Conservation (phyloP, 1,140 invertebrate species). For the Drosophila sp. region DNA sequence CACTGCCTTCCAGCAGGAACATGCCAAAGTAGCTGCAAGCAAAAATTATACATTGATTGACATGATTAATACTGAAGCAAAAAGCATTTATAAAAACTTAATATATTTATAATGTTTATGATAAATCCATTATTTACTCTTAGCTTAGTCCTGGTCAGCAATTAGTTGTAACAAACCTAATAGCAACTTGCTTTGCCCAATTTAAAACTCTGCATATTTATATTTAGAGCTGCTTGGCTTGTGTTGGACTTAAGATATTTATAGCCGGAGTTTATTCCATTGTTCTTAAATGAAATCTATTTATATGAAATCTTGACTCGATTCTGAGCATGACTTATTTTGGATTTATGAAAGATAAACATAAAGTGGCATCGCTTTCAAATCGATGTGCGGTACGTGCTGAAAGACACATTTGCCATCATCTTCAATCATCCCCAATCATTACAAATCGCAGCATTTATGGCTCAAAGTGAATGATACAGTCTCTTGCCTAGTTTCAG, state of each 20-base stretch:
- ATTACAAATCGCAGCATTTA: conserved; percentile 38
- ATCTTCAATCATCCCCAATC: conserved; percentile 58
- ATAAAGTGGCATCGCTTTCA: conserved; percentile 2
- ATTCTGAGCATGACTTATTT: neutral
- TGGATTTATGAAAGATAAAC: conserved; percentile 30
- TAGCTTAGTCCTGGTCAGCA: too few relatives aligned
- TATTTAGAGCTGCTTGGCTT: too few relatives aligned
- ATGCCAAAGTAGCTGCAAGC: too few relatives aligned
- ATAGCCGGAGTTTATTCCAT: neutral
- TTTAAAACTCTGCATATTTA: too few relatives aligned
- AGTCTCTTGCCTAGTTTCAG: conserved; percentile 6
- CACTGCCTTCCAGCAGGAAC: too few relatives aligned
- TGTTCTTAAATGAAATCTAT: neutral
- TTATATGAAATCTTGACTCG: conserved; percentile 1
- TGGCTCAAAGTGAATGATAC: conserved; percentile 20
- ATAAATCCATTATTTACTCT: too few relatives aligned
- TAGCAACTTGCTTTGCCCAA: too few relatives aligned
- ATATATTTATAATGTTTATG: too few relatives aligned
- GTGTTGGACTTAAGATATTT: neutral
- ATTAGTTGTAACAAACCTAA: too few relatives aligned
- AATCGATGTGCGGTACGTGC: conserved; percentile 14
- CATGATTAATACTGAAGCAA: too few relatives aligned
- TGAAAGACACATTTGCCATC: conserved; percentile 37
- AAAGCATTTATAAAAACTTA: too few relatives aligned
- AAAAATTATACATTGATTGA: too few relatives aligned